These are phyloP conservation scores for Cryptus viduatorius DNA, from an alignment of 2,888 invertebrate species.

Conservation along the genomic window DNA sequence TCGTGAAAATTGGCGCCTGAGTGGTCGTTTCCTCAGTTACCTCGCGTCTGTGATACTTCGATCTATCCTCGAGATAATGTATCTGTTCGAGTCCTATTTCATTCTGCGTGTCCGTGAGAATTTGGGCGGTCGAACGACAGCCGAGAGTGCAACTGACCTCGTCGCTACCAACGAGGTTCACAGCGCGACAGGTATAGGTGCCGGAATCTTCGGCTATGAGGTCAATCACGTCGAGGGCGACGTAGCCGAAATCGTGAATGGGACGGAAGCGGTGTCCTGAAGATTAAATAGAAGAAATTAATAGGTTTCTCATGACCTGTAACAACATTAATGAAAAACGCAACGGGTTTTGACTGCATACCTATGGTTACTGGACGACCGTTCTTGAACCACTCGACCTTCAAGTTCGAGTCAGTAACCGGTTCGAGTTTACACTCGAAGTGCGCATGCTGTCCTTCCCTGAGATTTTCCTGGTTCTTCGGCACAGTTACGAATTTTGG, in stretches of 20 bases:
- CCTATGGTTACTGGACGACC: conserved; percentile 96
- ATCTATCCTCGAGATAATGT: conserved; percentile 94
- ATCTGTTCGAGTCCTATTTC: conserved; percentile 95
- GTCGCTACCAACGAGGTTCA: conserved; percentile 95
- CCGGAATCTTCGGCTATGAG: conserved; percentile 98
- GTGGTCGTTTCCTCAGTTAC: conserved; percentile 93
- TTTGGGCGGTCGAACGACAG: conserved; percentile 92
- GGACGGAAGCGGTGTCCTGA: conserved; percentile 96
- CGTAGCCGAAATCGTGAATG: conserved; percentile 99
- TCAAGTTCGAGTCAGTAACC: conserved; percentile 97
- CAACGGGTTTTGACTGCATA: conserved; percentile 75
- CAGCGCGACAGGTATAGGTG: conserved; percentile 96
- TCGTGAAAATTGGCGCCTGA: conserved; percentile 97
- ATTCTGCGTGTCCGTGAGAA: conserved; percentile 94
- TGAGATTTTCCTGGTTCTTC: conserved; percentile 93
- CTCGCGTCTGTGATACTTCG: conserved; percentile 91
- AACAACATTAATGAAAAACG: conserved; percentile 17
- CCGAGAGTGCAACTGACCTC: conserved; percentile 91
- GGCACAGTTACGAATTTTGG: conserved; percentile 95
- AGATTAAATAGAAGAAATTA: conserved; percentile 34
- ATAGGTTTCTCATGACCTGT: neutral
- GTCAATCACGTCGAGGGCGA: conserved; percentile 98
- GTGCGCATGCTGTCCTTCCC: conserved; percentile 97
- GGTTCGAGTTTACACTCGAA: conserved; percentile 99
- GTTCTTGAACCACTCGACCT: conserved; percentile 98